These are phyloP conservation scores for Venustoraphidia nigricollis DNA, from an alignment of 2,888 invertebrate genomes.

Conservation along the genomic window DNA sequence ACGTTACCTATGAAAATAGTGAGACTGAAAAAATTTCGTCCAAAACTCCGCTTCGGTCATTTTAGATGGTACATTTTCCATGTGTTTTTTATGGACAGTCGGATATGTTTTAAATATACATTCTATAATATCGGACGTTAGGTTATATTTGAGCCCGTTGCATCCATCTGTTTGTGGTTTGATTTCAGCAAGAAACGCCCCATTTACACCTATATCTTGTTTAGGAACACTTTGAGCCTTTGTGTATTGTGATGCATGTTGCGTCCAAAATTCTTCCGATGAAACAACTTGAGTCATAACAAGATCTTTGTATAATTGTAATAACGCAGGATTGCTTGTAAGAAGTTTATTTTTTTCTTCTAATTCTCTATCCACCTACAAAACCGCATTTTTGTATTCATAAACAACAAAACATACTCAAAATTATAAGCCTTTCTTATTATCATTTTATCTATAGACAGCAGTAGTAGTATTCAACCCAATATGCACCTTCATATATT, in stretches of 20 bases:
- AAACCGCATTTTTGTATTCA: constrained; percentile 5
- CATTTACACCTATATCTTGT: constrained; percentile 69
- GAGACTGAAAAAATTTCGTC: constrained; percentile 99
- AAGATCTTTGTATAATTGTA: constrained; percentile 91
- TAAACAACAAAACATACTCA: too few relatives aligned
- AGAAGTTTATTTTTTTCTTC: constrained; percentile 51
- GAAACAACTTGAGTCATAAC: constrained; percentile 92
- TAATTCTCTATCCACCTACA: constrained; percentile 26
- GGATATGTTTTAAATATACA: constrained; percentile 99
- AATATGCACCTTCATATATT: too few relatives aligned
- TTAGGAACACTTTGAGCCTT: constrained; percentile 52
- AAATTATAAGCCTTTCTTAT: too few relatives aligned
- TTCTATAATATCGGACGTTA: constrained; percentile 92
- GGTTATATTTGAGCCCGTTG: constrained; percentile 92
- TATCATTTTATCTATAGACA: too few relatives aligned
- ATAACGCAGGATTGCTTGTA: constrained; percentile 75
- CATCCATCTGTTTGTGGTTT: constrained; percentile 95
- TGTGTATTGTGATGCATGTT: constrained; percentile 66
- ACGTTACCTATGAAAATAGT: constrained; percentile 80
- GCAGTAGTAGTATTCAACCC: too few relatives aligned
- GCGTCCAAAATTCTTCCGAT: constrained; percentile 96
- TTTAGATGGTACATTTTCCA: constrained; percentile 90
- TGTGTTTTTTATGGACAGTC: constrained; percentile 90
- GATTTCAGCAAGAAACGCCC: constrained; percentile 77
- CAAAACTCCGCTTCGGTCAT: constrained; percentile 95